Percentiles rank a stretch among this genome's conserved stretches.
phyloP scores from a whole-genome alignment of 2,797 vertebrate genomes.

The Molossus alvarezi region DNA sequence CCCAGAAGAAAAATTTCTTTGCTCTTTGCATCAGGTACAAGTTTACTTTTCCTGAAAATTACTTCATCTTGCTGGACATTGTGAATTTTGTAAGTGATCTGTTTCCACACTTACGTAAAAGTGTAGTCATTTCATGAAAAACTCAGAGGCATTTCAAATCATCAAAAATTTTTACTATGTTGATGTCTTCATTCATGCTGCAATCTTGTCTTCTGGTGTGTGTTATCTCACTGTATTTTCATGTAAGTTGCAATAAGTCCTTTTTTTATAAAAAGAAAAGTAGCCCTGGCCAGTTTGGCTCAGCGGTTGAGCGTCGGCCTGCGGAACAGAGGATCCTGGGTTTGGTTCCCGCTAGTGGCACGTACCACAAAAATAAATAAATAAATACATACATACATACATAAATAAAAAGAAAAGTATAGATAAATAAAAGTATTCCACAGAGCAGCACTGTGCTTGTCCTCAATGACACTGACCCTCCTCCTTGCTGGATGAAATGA shows the following conservation, averaged over 20 bases:
- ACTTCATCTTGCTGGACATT: neutral
- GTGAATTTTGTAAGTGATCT: neutral
- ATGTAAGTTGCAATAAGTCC: neutral
- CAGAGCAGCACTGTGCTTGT: neutral
- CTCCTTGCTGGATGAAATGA: neutral
- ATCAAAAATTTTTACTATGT: neutral
- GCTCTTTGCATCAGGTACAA: neutral
- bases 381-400: too few species aligned
- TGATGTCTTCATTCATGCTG: neutral
- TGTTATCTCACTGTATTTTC: neutral
- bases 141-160: neutral
- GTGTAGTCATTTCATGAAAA: neutral
- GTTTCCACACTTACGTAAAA: neutral
- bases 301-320: too few species aligned
- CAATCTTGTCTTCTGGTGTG: constrained; percentile 11
- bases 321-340: too few species aligned
- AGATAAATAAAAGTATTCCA: constrained; percentile 17
- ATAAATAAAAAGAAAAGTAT: neutral
- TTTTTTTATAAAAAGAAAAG: constrained; percentile 29
- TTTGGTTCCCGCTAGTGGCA: too few species aligned
- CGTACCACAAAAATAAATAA: too few species aligned
- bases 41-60: constrained; percentile 27
- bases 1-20: neutral
- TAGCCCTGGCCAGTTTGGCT: too few species aligned
- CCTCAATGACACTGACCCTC: neutral